Base-by-base conservation (phyloP, 2,113 vertebrate genomes). In the Dipodomys spectabilis region DNA sequence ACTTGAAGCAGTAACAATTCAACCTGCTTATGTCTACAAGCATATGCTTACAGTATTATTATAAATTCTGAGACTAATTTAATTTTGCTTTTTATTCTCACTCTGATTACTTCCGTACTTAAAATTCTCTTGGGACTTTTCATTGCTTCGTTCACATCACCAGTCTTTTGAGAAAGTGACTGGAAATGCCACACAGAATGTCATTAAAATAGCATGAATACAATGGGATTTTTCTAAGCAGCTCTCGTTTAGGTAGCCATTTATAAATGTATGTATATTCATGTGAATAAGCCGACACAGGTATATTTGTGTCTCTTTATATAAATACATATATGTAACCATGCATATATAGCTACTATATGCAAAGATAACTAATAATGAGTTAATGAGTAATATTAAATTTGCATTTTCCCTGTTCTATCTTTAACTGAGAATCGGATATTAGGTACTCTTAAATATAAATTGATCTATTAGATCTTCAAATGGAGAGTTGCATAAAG, bases 1-100 rank as follows among this genome's bases (percentile, higher is more conserved):
- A 85, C 77, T 72, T 64, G 5, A 90, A 92, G n/a, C 32, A 83
- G 10, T 90, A 88, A 86, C 79, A 22, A 73, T 74, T 64, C 65
- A 79, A 74, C 30, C 82, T 74, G 67, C 19, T 65, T 64, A 8
- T 72, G 82, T 89, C 69, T 71, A 79, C 6, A 72, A 91, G 23
- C 28, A n/a, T 49, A 64, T 27, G 15, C 22, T 87, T 72, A 71
- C 45, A 60, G 81, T 32, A 35, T 10, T 75, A 64, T 62, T 71
- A 45, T 35, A 35, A 39, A n/a, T 84, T 69, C 9, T n/a, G 30
- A 10, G 6, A 3, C 39, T 79, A 67, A 73, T 82, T 62, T 82
- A 85, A 69, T 72, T 83, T 86, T 72, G 65, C 39, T 45, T 86
- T 49, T 82, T 9, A 4, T 89, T 87, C 25, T 84, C 81, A 12